phyloP scores from a whole-genome alignment of 2,113 vertebrate species.

The Sylvia atricapilla region DNA sequence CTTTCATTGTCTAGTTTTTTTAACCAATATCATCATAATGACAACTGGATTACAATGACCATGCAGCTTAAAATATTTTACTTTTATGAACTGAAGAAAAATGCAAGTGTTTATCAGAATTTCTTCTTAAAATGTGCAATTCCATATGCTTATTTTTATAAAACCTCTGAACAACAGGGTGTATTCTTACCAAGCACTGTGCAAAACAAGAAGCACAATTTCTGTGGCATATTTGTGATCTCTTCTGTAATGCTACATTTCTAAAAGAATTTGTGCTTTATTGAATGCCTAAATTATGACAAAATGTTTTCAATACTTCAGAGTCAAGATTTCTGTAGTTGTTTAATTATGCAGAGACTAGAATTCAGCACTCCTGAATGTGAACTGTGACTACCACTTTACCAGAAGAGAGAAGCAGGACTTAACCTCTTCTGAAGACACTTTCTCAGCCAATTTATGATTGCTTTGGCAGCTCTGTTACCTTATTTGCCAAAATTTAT shows the following conservation, averaged over 20 bases:
- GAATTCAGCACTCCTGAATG: not conserved
- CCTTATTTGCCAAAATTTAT: constrained; percentile 47
- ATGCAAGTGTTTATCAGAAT: not conserved
- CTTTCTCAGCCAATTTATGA: constrained; percentile 36
- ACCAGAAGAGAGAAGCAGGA: not conserved
- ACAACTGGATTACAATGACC: not conserved
- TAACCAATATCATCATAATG: not conserved
- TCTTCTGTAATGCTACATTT: not conserved
- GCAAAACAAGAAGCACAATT: not conserved
- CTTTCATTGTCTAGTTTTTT: not conserved
- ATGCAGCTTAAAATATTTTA: not conserved
- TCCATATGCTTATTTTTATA: not conserved
- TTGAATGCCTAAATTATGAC: not conserved
- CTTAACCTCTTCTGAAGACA: constrained; percentile 14
- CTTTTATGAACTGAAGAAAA: not conserved
- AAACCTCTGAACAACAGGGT: not conserved
- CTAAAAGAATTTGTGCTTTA: not conserved
- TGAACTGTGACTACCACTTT: not conserved
- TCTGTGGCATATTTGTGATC: not conserved
- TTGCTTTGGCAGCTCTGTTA: constrained; percentile 2
- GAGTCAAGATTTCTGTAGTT: not conserved
- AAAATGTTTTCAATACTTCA: not conserved
- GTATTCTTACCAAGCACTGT: not conserved
- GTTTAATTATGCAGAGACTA: constrained; percentile 2
- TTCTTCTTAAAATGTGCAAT: not conserved